A percentile compares a stretch with the other conserved stretches of the same genome.
Evolutionary conservation across 2,113 vertebrate genomes (phyloP).

Genomic region (Otocyon megalotis): DNA sequence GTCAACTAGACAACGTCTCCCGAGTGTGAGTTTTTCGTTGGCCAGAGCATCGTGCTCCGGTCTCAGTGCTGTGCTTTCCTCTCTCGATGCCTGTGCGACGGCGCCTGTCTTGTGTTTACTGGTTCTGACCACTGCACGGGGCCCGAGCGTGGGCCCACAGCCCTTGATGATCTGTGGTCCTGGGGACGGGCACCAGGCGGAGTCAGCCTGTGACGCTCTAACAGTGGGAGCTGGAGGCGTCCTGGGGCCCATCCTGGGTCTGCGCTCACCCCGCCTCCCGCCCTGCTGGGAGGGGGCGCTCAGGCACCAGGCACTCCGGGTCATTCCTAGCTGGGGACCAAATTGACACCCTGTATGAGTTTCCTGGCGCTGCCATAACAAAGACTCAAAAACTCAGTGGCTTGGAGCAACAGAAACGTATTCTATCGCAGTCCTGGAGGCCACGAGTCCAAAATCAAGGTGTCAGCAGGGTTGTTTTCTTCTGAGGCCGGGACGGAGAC

Average conservation of each 20-base stretch:
- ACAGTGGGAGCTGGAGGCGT: too few species aligned
- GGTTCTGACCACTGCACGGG: background rate
- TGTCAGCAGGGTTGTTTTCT: background rate
- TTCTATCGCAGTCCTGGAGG: background rate
- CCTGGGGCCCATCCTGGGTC: background rate
- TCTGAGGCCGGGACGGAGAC: fast-evolving
- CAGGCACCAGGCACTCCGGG: background rate
- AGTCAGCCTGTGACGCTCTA: too few species aligned
- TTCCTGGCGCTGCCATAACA: background rate
- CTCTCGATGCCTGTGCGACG: background rate
- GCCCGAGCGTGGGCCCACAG: background rate
- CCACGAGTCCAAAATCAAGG: too few species aligned
- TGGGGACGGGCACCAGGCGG: background rate
- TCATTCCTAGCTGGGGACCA: background rate
- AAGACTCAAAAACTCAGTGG: background rate
- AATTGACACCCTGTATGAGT: background rate
- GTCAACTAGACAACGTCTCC: background rate
- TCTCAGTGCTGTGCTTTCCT: background rate
- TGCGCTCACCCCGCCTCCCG: background rate
- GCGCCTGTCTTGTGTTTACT: too few species aligned
- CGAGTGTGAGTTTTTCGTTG: background rate
- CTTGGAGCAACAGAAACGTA: background rate
- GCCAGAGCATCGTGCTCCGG: background rate
- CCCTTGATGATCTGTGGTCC: background rate
- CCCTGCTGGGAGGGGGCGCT: background rate